Conservation (phyloP, 2,113 vertebrate species). For the Buteo buteo region DNA sequence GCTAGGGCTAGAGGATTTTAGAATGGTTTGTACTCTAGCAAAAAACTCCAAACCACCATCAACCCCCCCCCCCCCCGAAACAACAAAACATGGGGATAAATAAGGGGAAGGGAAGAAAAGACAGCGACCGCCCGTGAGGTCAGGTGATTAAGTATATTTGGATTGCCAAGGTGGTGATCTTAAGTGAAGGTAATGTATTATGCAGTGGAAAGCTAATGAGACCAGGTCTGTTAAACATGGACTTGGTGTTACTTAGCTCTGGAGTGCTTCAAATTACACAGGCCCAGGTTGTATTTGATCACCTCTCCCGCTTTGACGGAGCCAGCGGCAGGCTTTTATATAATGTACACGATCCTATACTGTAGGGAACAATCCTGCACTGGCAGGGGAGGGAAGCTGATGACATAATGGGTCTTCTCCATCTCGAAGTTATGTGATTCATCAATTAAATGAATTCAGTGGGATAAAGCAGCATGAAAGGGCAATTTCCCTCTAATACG, state of each 20-base stretch:
- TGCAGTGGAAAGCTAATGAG: conserved; percentile 36
- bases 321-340: conserved; percentile 25
- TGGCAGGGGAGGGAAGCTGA: background rate
- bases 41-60: rapidly evolving
- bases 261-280: conserved; percentile 29
- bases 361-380: background rate
- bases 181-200: conserved; percentile 39
- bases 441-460: conserved; percentile 30
- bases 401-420: conserved; percentile 37
- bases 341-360: background rate
- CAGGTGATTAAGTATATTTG: conserved; percentile 3
- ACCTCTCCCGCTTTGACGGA: background rate
- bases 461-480: background rate
- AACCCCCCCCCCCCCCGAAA: background rate
- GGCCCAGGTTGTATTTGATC: conserved; percentile 6
- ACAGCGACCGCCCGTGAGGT: background rate
- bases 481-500: background rate
- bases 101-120: background rate
- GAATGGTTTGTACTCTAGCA: background rate
- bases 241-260: conserved; percentile 2
- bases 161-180: background rate
- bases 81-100: background rate
- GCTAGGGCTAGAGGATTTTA: background rate
- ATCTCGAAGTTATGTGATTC: conserved; percentile 17
- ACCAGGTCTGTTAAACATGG: conserved; percentile 9